Percentiles rank a stretch among this genome's conserved stretches.
Conservation (phyloP, 2,888 invertebrate genomes). For the Flabesymbios commensalis region DNA sequence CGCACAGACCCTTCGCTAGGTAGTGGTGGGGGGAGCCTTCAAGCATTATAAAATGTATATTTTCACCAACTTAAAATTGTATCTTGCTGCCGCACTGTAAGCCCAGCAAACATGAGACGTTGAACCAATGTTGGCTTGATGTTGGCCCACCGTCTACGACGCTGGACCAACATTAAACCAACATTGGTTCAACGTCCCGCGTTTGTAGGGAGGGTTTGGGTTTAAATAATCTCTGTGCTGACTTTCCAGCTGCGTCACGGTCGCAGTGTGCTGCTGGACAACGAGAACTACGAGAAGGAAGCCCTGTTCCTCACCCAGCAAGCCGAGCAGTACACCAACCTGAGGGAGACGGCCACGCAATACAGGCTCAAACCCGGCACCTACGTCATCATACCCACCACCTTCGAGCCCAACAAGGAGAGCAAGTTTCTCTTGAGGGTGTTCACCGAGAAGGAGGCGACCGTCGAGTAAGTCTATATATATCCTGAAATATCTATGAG, state of each 20-base stretch:
- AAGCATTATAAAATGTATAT: too few species aligned
- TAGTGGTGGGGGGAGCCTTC: too few species aligned
- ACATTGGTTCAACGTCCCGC: too few species aligned
- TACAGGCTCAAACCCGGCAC: conserved; percentile 71
- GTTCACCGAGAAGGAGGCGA: conserved; percentile 76
- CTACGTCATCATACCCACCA: conserved; percentile 94
- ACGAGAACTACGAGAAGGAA: conserved; percentile 39
- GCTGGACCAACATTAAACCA: too few species aligned
- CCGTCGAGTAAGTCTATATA: conserved; percentile 7
- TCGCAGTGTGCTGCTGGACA: conserved; percentile 33
- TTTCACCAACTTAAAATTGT: too few species aligned
- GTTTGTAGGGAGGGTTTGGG: too few species aligned
- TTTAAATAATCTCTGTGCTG: too few species aligned
- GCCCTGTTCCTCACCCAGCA: conserved; percentile 38
- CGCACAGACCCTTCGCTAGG: too few species aligned
- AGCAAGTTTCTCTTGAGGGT: conserved; percentile 93
- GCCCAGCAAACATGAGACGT: too few species aligned
- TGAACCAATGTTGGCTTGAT: too few species aligned
- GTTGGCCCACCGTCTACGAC: too few species aligned
- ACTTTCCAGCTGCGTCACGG: conserved; percentile 18
- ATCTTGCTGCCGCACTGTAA: too few species aligned
- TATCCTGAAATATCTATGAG: background rate
- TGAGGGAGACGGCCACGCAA: conserved; percentile 22
- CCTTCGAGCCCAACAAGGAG: conserved; percentile 93
- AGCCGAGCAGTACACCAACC: conserved; percentile 14